Conservation (phyloP, 2,888 invertebrate genomes). For the Aleiodes alternator region DNA sequence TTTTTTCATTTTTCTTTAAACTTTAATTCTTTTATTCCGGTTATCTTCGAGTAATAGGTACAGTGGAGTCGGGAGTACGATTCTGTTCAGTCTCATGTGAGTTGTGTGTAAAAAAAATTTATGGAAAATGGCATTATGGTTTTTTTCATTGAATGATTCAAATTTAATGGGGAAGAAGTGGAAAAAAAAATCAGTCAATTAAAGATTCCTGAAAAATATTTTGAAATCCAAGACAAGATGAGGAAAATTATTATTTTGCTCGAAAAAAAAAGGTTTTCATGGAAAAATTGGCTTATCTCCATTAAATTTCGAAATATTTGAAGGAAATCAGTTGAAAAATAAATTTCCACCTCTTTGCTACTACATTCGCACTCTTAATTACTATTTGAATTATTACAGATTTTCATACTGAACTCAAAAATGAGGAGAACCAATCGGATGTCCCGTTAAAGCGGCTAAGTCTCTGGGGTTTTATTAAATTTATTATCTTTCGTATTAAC, state of each 20-base stretch:
- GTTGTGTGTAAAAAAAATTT: background rate
- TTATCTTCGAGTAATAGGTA: conserved; percentile 59
- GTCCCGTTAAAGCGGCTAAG: conserved; percentile 60
- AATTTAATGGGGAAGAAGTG: background rate
- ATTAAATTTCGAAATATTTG: too few relatives aligned
- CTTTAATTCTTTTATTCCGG: background rate
- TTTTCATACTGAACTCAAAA: conserved; percentile 15
- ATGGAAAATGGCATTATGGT: too few relatives aligned
- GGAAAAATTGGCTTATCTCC: too few relatives aligned
- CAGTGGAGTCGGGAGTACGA: conserved; percentile 55
- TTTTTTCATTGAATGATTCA: background rate
- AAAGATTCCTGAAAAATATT: too few relatives aligned
- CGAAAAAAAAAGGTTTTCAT: background rate
- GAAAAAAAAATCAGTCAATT: conserved; percentile 26
- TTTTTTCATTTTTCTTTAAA: too few relatives aligned
- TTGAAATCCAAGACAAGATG: too few relatives aligned
- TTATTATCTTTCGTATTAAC: conserved; percentile 36
- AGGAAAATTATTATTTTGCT: background rate
- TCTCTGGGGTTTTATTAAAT: conserved; percentile 58
- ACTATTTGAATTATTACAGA: background rate
- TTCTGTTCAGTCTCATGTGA: conserved; percentile 15
- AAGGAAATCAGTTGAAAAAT: too few relatives aligned
- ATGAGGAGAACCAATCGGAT: conserved; percentile 40
- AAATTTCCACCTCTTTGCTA: too few relatives aligned
- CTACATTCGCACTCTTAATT: background rate